Evolutionary conservation across 2,888 invertebrate genomes (phyloP).

Genomic region (Xanthia togata): DNA sequence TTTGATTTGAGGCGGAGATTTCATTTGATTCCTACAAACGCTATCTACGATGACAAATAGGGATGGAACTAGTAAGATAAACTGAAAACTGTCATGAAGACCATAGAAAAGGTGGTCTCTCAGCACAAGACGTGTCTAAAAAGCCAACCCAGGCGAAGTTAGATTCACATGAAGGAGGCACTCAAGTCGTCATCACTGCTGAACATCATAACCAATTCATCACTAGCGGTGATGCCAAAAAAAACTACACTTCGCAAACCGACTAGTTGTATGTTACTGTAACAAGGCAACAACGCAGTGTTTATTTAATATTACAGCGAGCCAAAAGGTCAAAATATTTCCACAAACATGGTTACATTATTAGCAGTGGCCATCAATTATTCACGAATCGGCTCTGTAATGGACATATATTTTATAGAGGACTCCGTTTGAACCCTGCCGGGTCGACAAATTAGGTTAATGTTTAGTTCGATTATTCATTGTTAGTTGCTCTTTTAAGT

Average conservation of each 20-base stretch:
- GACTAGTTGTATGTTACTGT: background rate
- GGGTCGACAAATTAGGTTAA: conserved; percentile 64
- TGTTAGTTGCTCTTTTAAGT: conserved; percentile 45
- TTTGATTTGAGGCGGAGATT: background rate
- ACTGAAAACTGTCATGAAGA: background rate
- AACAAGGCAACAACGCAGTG: conserved; percentile 32
- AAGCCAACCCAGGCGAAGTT: background rate
- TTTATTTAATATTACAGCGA: conserved; percentile 36
- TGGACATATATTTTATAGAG: conserved; percentile 58
- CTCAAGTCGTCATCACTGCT: background rate
- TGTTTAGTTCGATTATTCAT: conserved; percentile 57
- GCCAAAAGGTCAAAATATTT: conserved; percentile 50
- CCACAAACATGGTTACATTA: conserved; percentile 45
- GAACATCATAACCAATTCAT: background rate
- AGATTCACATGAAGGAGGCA: background rate
- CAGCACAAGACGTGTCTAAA: background rate
- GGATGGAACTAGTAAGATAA: background rate
- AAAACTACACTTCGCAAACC: background rate
- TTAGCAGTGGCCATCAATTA: conserved; percentile 54
- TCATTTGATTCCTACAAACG: background rate
- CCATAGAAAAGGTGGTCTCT: background rate
- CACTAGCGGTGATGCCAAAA: background rate
- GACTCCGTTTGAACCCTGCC: conserved; percentile 47
- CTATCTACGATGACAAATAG: background rate
- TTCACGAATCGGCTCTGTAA: conserved; percentile 49